Evolutionary conservation across 2,797 vertebrate species (phyloP).

Genomic region (Nannoperca australis): DNA sequence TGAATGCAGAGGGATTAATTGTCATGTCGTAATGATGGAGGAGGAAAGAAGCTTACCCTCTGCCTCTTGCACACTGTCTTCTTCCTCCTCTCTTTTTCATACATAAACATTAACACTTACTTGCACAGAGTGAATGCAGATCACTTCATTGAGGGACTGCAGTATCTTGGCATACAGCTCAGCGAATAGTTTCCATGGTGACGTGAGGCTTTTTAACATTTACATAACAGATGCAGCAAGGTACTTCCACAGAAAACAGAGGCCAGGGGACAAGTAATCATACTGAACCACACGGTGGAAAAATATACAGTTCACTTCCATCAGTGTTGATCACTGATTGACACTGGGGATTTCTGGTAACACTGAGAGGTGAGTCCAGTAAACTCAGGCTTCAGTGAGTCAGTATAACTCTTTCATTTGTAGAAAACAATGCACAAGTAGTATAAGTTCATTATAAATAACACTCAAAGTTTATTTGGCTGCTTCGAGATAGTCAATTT

Average conservation of each 20-base stretch:
- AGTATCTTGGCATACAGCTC: constrained; percentile 47
- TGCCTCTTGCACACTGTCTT: constrained; percentile 1
- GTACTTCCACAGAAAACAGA: constrained; percentile 53
- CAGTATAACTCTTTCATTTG: constrained; percentile 10
- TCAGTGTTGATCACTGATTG: background rate
- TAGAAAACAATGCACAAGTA: background rate
- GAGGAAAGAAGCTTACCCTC: constrained; percentile 5
- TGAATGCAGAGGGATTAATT: constrained; percentile 42
- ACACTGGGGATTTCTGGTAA: constrained; percentile 1
- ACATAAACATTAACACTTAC: constrained; percentile 16
- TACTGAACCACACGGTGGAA: background rate
- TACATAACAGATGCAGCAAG: constrained; percentile 66
- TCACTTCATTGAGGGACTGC: constrained; percentile 52
- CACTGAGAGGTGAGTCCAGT: background rate
- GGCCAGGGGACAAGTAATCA: constrained; percentile 29
- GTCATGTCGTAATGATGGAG: constrained; percentile 9
- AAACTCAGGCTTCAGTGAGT: constrained; percentile 14
- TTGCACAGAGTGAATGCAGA: constrained; percentile 2
- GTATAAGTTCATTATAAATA: constrained; percentile 5
- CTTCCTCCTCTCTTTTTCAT: background rate
- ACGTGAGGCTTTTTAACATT: constrained; percentile 66
- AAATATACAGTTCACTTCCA: constrained; percentile 8
- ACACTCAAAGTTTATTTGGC: background rate
- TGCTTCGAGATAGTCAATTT: no score
- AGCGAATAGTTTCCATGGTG: constrained; percentile 79